Conservation (phyloP, 2,888 invertebrate species). For the Steromphala cineraria region DNA sequence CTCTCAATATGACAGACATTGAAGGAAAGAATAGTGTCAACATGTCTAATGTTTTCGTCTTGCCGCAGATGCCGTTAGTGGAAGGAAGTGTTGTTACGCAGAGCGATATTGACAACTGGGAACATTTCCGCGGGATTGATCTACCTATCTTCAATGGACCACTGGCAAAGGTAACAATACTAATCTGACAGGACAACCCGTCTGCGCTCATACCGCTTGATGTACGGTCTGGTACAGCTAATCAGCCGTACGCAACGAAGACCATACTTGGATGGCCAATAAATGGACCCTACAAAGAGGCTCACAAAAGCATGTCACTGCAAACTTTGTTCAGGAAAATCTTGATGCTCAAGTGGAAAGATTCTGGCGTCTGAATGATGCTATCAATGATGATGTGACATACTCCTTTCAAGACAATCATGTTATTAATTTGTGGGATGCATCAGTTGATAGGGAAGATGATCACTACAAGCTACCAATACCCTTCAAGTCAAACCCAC, state of each 20-base stretch:
- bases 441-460: background rate
- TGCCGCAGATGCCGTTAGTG: background rate
- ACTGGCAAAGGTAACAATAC: too few relatives aligned
- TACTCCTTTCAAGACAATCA: constrained; percentile 66
- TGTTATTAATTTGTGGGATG: constrained; percentile 9
- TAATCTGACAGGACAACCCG: too few relatives aligned
- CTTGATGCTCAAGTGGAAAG: too few relatives aligned
- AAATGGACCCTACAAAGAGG: too few relatives aligned
- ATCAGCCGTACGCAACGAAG: too few relatives aligned
- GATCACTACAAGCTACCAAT: constrained; percentile 25
- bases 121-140: background rate
- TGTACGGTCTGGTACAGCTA: too few relatives aligned
- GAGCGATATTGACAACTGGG: background rate
- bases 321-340: too few relatives aligned
- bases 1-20: background rate
- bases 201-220: too few relatives aligned
- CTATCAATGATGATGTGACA: too few relatives aligned
- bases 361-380: too few relatives aligned
- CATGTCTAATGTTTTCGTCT: background rate
- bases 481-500: constrained; percentile 21
- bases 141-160: background rate
- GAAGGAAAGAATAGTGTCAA: background rate
- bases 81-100: background rate
- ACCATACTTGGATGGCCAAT: too few relatives aligned
- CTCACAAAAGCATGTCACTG: too few relatives aligned